Conservation (phyloP, 2,888 invertebrate genomes). For the Choreutis nemorana region DNA sequence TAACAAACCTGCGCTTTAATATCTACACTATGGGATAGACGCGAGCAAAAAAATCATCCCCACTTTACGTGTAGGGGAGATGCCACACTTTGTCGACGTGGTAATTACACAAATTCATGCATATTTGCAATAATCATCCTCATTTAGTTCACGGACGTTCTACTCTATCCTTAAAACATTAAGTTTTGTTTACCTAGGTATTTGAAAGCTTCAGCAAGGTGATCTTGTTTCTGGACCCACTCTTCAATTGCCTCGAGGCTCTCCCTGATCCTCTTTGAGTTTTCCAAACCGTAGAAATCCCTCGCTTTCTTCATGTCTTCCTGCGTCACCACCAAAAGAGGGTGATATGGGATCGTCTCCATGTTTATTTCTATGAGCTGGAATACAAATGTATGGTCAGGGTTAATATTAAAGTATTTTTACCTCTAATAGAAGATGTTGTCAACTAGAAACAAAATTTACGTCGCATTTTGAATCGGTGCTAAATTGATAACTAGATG, state of each 20-base stretch:
- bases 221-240: constrained; percentile 41
- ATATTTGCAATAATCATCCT: constrained; percentile 2
- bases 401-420: no score
- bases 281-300: constrained; percentile 24
- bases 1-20: no score
- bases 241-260: constrained; percentile 27
- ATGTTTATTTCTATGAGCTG: constrained; percentile 17
- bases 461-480: no score
- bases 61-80: no score
- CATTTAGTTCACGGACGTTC: constrained; percentile 3
- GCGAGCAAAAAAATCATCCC: no score
- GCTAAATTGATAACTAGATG: no score
- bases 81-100: no score
- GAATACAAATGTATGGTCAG: neutral
- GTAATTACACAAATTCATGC: no score
- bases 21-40: no score
- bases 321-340: constrained; percentile 26
- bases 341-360: constrained; percentile 30
- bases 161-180: neutral
- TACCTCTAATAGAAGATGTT: no score
- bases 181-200: constrained; percentile 28
- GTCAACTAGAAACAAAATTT: no score
- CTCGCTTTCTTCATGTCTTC: constrained; percentile 30
- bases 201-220: constrained; percentile 28
- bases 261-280: constrained; percentile 27